Evolutionary conservation across 2,113 vertebrate species (phyloP).

Genomic region (Irena cyanogastra): DNA sequence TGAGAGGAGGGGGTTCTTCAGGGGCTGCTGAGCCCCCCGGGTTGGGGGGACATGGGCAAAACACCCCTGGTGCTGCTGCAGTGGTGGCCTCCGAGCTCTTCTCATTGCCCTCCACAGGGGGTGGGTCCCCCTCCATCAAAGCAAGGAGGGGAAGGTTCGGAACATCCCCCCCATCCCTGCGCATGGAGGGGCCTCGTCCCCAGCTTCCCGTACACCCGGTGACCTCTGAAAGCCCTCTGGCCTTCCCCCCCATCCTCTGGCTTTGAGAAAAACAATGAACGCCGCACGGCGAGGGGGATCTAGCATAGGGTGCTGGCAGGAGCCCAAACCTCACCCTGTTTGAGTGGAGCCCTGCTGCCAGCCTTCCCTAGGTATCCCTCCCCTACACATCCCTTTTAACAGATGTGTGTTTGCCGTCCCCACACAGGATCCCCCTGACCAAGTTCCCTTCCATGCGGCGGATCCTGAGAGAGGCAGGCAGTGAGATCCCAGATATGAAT

Average conservation of each 20-base stretch:
- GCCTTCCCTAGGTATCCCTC: rapidly evolving
- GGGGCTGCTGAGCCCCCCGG: not conserved
- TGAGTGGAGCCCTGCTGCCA: not conserved
- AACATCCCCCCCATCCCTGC: not conserved
- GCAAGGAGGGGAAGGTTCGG: not conserved
- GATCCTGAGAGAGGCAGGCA: conserved; percentile 74
- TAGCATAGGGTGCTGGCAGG: not conserved
- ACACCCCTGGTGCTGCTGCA: not conserved
- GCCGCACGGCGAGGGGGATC: not conserved
- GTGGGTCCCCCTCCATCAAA: not conserved
- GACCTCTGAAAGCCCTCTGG: not conserved
- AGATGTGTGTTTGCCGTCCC: not conserved
- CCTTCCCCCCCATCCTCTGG: rapidly evolving
- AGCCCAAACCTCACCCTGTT: not conserved
- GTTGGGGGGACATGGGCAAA: rapidly evolving
- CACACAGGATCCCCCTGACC: conserved; percentile 80
- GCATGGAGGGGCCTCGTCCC: not conserved
- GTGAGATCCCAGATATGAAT: conserved; percentile 63
- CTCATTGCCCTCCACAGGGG: not conserved
- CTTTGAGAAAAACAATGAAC: not conserved
- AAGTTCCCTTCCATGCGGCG: conserved; percentile 85
- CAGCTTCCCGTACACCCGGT: not conserved
- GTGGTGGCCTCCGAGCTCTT: not conserved
- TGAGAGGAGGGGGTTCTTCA: not conserved
- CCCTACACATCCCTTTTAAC: not conserved